Evolutionary conservation across 2,113 vertebrate genomes (phyloP), one percentile per base, ranked within the genome.

Genomic region (Aptenodytes patagonicus): DNA sequence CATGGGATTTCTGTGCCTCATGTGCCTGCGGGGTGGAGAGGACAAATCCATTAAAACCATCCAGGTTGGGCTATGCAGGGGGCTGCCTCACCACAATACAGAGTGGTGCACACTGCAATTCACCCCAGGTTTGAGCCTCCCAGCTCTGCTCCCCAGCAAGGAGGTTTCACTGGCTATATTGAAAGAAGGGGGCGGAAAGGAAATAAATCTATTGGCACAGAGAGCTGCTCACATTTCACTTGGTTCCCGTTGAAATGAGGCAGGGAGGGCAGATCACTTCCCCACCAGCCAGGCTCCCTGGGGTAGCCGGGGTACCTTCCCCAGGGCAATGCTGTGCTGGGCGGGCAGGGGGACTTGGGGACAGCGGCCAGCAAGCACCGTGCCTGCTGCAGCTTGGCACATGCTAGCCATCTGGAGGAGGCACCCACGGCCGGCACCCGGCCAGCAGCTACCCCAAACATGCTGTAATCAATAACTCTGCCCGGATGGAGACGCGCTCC

Each of bases 281-380:
- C 46, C 36, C 1, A 1, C 29, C 31, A 51, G 58, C 22, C 4
- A 10, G 49, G 34, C 9, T 81, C 46, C 31, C 31, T 1, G 4
- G 24, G 11, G n/a, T 26, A 82, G 49, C 47, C 11, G 26, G 34
- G 42, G 62, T 51, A 49, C 36, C 34, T 83, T 89, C 10, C 31
- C 10, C 4, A 2, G 34, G 55, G 40, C 1, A 18, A 57, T 17
- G 36, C 76, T 71, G 61, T 2, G 5, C 60, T 7, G 4, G 49
- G 46, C 1, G 20, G 17, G 17, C 36, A 78, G 36, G 38, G 32
- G 57, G 9, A 62, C 9, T 0, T 14, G 38, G n/a, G 70, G 89
- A 51, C 4, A 6, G 58, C 0, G 12, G 34, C n/a, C 54, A 52
- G 71, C 0, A 0, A 61, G 26, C 3, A 1, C 55, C 0, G 0